Evolutionary conservation across 2,888 invertebrate genomes (phyloP).

Genomic region (Nemapogon koenigi): DNA sequence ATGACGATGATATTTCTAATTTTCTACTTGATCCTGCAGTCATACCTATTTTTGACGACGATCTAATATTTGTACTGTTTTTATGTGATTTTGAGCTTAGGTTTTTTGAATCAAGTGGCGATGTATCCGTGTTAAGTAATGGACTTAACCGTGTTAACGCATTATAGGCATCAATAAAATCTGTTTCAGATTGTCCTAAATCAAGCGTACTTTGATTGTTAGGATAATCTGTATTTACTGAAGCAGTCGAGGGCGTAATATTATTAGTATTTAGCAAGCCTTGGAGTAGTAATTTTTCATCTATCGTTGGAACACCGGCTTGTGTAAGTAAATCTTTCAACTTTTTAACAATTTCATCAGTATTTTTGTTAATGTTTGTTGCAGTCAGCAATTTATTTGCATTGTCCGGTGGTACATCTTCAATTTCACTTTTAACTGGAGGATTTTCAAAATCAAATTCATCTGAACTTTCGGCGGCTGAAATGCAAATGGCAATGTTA

Average conservation of each 20-base stretch:
- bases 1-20: too few relatives aligned
- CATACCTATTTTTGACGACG: too few relatives aligned
- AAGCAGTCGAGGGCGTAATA: not conserved
- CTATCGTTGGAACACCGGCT: slow-evolving; percentile 35
- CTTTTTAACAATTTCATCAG: slow-evolving; percentile 33
- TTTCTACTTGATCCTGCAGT: too few relatives aligned
- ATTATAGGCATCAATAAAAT: slow-evolving; percentile 56
- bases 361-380: too few relatives aligned
- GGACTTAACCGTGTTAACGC: slow-evolving; percentile 48
- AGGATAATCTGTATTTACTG: not conserved
- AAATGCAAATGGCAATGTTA: slow-evolving; percentile 55
- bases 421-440: slow-evolving; percentile 32
- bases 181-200: slow-evolving; percentile 49
- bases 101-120: too few relatives aligned
- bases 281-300: slow-evolving; percentile 38
- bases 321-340: slow-evolving; percentile 36
- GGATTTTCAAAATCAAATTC: slow-evolving; percentile 45
- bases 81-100: too few relatives aligned
- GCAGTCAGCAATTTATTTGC: too few relatives aligned
- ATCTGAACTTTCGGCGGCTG: slow-evolving; percentile 60
- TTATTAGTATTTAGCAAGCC: slow-evolving; percentile 24
- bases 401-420: slow-evolving; percentile 35
- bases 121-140: slow-evolving; percentile 32
- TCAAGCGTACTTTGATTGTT: slow-evolving; percentile 23
- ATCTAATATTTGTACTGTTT: too few relatives aligned